Conservation (phyloP, 2,888 invertebrate species). For the Clusia tigrina region DNA sequence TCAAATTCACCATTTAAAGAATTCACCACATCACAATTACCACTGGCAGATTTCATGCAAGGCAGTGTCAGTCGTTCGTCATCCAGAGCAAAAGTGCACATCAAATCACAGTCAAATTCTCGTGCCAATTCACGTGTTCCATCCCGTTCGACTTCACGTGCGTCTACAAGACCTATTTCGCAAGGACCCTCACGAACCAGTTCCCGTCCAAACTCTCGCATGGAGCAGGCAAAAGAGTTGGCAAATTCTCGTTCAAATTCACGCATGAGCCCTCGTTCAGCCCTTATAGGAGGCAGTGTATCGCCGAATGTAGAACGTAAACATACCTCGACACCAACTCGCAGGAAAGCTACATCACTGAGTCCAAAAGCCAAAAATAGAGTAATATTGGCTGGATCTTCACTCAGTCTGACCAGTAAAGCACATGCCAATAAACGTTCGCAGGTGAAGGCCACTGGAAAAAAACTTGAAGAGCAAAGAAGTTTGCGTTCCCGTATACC, state of each 20-base stretch:
- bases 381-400: slow-evolving; percentile 36
- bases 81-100: slow-evolving; percentile 42
- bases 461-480: slow-evolving; percentile 31
- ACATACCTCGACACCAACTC: slow-evolving; percentile 42
- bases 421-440: slow-evolving; percentile 24
- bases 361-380: slow-evolving; percentile 45
- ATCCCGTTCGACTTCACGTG: slow-evolving; percentile 47
- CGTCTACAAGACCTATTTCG: slow-evolving; percentile 48
- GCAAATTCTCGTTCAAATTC: slow-evolving; percentile 48
- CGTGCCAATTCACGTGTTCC: slow-evolving; percentile 40
- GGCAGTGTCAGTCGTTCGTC: slow-evolving; percentile 50
- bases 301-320: slow-evolving; percentile 31
- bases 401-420: slow-evolving; percentile 45
- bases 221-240: slow-evolving; percentile 48
- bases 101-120: slow-evolving; percentile 41
- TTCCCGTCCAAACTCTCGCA: slow-evolving; percentile 48
- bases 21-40: slow-evolving; percentile 29
- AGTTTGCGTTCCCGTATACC: slow-evolving; percentile 55
- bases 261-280: slow-evolving; percentile 48
- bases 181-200: slow-evolving; percentile 43
- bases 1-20: slow-evolving; percentile 50
- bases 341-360: slow-evolving; percentile 53
- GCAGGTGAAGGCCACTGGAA: slow-evolving; percentile 23
- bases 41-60: no score
- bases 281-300: slow-evolving; percentile 14